Conservation (phyloP, 2,888 invertebrate genomes). For the Trilocha varians region DNA sequence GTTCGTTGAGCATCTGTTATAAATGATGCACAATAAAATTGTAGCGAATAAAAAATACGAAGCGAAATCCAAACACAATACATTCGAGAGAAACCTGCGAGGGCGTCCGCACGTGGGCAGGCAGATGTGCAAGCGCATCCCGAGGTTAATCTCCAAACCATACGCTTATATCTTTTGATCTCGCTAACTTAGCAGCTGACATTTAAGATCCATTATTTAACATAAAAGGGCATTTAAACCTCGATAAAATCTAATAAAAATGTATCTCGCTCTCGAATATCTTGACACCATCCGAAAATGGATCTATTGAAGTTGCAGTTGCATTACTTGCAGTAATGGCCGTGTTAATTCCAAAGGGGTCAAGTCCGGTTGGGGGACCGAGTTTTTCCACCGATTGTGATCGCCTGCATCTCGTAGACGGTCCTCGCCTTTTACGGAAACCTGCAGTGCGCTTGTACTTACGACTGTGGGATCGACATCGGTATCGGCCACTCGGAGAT, state of each 20-base stretch:
- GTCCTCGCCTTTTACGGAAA: constrained; percentile 59
- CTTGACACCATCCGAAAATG: constrained; percentile 16
- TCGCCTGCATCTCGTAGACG: constrained; percentile 41
- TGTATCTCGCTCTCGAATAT: constrained; percentile 16
- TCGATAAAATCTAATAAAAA: constrained; percentile 29
- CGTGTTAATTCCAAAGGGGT: constrained; percentile 44
- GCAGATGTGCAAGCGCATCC: constrained; percentile 64
- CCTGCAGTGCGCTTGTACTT: constrained; percentile 46
- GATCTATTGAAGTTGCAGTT: constrained; percentile 10
- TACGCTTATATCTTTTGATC: constrained; percentile 49
- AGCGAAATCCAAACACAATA: too few species aligned
- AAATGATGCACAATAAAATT: constrained; percentile 56
- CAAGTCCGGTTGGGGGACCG: constrained; percentile 59
- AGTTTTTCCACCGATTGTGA: constrained; percentile 65
- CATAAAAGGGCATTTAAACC: constrained; percentile 32
- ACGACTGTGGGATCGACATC: constrained; percentile 65
- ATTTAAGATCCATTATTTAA: constrained; percentile 51
- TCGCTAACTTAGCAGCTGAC: constrained; percentile 43
- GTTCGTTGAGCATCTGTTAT: constrained; percentile 46
- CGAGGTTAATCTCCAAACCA: constrained; percentile 30
- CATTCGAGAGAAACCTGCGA: constrained; percentile 57
- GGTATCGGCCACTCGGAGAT: constrained; percentile 38
- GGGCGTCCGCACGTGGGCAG: constrained; percentile 66
- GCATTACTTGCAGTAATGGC: constrained; percentile 21
- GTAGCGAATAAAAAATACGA: constrained; percentile 48